These are phyloP conservation scores for Erythrolamprus reginae DNA, from an alignment of 2,113 vertebrate genomes.

Conservation along the genomic window DNA sequence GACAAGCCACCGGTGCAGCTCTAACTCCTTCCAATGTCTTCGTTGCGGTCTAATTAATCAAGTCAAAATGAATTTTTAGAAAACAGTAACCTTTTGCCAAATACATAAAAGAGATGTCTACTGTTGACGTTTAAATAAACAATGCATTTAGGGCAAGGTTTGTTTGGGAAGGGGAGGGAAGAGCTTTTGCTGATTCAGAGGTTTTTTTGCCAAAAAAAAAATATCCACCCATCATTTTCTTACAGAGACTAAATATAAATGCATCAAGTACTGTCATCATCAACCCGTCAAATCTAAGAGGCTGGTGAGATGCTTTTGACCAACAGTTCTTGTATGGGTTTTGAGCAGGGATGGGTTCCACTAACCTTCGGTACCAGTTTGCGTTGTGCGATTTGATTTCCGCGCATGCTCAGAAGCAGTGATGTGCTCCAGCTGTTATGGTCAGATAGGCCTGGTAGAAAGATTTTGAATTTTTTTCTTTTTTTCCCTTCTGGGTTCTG, in stretches of 20 bases:
- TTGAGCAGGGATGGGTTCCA: too few relatives aligned
- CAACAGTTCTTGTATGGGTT: too few relatives aligned
- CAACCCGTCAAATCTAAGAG: not conserved
- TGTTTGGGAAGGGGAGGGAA: slow-evolving; percentile 37
- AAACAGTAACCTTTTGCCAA: slow-evolving; percentile 61
- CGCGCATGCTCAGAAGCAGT: too few relatives aligned
- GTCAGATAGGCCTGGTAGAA: too few relatives aligned
- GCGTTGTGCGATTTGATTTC: too few relatives aligned
- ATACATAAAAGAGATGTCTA: slow-evolving; percentile 59
- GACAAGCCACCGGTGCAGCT: slow-evolving; percentile 54
- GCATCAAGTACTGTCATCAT: slow-evolving; percentile 14
- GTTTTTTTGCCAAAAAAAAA: slow-evolving; percentile 25
- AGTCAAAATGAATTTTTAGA: slow-evolving; percentile 51
- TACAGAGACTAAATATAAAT: slow-evolving; percentile 43
- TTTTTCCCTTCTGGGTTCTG: too few relatives aligned
- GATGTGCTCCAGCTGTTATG: too few relatives aligned
- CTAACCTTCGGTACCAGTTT: too few relatives aligned
- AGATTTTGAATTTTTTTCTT: too few relatives aligned
- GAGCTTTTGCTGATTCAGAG: slow-evolving; percentile 26
- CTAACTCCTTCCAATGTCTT: slow-evolving; percentile 53
- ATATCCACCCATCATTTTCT: slow-evolving; percentile 32
- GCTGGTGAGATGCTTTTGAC: slow-evolving; percentile 28
- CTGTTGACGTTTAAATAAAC: slow-evolving; percentile 62
- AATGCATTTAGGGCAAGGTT: slow-evolving; percentile 47
- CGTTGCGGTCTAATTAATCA: slow-evolving; percentile 70